Base-by-base conservation (phyloP, 2,888 invertebrate species). In the Aelia acuminata region DNA sequence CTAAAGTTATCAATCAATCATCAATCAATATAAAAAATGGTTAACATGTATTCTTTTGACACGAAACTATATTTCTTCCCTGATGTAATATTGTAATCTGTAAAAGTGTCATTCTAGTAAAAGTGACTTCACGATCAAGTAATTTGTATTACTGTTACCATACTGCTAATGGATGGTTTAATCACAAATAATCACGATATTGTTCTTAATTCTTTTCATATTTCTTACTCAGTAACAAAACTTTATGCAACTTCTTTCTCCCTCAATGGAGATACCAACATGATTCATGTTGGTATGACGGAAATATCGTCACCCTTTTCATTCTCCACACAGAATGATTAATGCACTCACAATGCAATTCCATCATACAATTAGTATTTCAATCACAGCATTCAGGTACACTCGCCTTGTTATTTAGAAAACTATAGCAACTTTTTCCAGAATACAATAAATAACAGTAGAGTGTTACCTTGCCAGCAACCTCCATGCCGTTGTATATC, bases 361-460 rank as follows among this genome's bases (percentile, higher is more conserved):
- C 26, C 57, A 26, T 3, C 13, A 26, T 57, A 15, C 31, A 20
- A 70, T 70, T 35, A 70, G 63, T 70, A 70, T 70, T 70, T 70
- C 35, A 7, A 35, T 35, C 31, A 70, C 63, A 70, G 63, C 63
- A 70, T 31, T 70, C 63, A 35, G 31, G n/a, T 35, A 35, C 63
- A 7, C 10, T 70, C 35, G 63, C 63, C 18, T 35, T 70, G 18
- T 70, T 57, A 57, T 57, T 20, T 35, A 70, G 63, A 70, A 31
- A 70, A 70, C 20, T 18, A 11, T 7, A 35, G 11, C n/a, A n/a
- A n/a, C 63, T 35, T 18, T 35, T 70, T 70, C 35, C 18, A 26
- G 63, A 20, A 70, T 18, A 35, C 63, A 70, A 70, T 70, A 70
- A 70, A 70, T 70, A 70, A 70, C 63, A 70, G 18, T 20, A 35